phyloP scores from a whole-genome alignment of 2,113 vertebrate species.

The Chaetorhynchus papuensis region DNA sequence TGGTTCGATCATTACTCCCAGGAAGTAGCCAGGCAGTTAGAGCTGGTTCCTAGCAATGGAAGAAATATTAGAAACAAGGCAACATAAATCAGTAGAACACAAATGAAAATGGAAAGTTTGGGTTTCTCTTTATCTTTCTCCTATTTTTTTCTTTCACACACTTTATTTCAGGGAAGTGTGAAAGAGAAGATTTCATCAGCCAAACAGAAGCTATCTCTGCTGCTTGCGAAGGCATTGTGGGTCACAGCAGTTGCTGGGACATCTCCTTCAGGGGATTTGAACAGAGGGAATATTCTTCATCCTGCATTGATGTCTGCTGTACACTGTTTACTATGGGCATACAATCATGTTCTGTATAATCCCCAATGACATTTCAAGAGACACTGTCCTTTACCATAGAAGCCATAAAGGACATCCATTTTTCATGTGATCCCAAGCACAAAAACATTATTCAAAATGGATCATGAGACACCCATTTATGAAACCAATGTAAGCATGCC shows the following conservation, averaged over 20 bases:
- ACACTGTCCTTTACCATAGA: background rate
- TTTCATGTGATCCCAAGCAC: background rate
- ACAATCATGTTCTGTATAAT: background rate
- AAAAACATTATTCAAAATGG: background rate
- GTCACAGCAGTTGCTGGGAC: background rate
- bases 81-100: background rate
- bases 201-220: background rate
- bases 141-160: background rate
- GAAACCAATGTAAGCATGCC: background rate
- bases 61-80: background rate
- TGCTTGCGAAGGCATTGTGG: background rate
- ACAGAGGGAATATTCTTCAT: background rate
- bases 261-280: background rate
- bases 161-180: background rate
- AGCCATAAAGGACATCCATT: background rate
- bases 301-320: background rate
- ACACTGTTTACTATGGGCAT: background rate
- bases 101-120: background rate
- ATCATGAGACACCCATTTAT: background rate
- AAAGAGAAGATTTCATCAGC: background rate
- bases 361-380: background rate
- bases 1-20: background rate
- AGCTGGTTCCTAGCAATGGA: background rate
- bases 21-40: background rate
- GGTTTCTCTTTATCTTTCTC: background rate